Evolutionary conservation across 2,888 invertebrate genomes (phyloP).

Genomic region (Macrostomum cliftonense): DNA sequence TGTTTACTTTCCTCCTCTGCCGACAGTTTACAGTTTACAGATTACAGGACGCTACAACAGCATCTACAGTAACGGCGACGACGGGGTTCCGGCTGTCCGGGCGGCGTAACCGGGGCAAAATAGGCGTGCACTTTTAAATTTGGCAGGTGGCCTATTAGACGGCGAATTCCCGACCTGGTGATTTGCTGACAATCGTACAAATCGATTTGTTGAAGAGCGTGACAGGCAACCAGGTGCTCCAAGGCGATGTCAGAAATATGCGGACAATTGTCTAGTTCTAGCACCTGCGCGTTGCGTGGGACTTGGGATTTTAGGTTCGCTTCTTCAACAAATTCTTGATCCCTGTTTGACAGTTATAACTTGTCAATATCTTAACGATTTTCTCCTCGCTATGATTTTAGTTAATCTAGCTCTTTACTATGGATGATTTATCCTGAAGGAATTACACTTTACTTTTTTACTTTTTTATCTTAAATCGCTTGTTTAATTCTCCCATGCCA

Average conservation of each 20-base stretch:
- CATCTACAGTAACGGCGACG: constrained; percentile 72
- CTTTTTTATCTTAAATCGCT: too few relatives aligned
- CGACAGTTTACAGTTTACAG: too few relatives aligned
- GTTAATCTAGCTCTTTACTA: too few relatives aligned
- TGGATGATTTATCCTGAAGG: too few relatives aligned
- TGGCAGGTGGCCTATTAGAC: constrained; percentile 52
- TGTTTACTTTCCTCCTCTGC: too few relatives aligned
- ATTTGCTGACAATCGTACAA: constrained; percentile 97
- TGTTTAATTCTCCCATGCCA: too few relatives aligned
- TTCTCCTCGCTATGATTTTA: too few relatives aligned
- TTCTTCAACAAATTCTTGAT: too few relatives aligned
- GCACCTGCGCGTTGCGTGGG: constrained; percentile 43
- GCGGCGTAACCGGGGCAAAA: constrained; percentile 95
- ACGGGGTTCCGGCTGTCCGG: constrained; percentile 41
- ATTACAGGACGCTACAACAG: constrained; percentile 40
- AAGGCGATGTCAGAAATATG: constrained; percentile 84
- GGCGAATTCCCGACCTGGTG: constrained; percentile 80
- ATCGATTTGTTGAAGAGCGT: constrained; percentile 85
- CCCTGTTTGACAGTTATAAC: too few relatives aligned
- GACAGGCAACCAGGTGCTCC: constrained; percentile 79
- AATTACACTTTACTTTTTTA: too few relatives aligned
- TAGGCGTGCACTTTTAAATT: constrained; percentile 67
- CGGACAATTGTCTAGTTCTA: constrained; percentile 96
- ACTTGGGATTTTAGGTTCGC: too few relatives aligned
- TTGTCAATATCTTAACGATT: too few relatives aligned